phyloP scores from a whole-genome alignment of 1,140 invertebrate species.

The Dinothrombium tinctorium region DNA sequence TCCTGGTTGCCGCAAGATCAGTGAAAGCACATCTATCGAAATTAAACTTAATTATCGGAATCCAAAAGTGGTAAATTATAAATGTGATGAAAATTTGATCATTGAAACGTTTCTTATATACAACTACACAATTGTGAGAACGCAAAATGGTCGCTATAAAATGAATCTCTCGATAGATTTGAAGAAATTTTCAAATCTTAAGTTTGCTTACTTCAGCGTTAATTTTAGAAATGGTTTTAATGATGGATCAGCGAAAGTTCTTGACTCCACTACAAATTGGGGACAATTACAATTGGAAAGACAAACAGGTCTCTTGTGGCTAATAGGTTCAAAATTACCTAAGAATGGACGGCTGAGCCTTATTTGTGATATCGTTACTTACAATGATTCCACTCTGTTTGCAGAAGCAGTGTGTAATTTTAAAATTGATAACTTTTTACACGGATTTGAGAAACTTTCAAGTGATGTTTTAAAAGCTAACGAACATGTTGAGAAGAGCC shows the following conservation, averaged over 20 bases:
- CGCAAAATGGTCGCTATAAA: neutral
- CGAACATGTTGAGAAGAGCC: too few relatives aligned
- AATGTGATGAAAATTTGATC: neutral
- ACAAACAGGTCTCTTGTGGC: neutral
- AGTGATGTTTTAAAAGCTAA: too few relatives aligned
- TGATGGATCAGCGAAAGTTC: neutral
- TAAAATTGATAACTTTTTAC: too few relatives aligned
- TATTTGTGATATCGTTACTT: neutral
- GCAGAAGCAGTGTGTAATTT: conserved; percentile 3
- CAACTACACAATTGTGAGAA: neutral
- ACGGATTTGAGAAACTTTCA: too few relatives aligned
- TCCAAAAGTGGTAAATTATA: neutral
- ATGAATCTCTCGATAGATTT: neutral
- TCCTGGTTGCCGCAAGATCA: neutral
- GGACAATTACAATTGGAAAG: neutral
- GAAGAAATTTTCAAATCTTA: neutral
- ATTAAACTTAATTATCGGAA: neutral
- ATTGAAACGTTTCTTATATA: conserved; percentile 1
- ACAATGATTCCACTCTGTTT: neutral
- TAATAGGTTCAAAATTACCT: conserved; percentile 1
- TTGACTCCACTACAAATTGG: neutral
- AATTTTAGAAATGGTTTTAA: neutral
- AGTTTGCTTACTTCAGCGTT: conserved; percentile 3
- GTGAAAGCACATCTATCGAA: neutral
- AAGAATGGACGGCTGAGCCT: neutral